These are phyloP conservation scores for Campoplex capitator DNA, from an alignment of 2,888 invertebrate species.

Conservation along the genomic window DNA sequence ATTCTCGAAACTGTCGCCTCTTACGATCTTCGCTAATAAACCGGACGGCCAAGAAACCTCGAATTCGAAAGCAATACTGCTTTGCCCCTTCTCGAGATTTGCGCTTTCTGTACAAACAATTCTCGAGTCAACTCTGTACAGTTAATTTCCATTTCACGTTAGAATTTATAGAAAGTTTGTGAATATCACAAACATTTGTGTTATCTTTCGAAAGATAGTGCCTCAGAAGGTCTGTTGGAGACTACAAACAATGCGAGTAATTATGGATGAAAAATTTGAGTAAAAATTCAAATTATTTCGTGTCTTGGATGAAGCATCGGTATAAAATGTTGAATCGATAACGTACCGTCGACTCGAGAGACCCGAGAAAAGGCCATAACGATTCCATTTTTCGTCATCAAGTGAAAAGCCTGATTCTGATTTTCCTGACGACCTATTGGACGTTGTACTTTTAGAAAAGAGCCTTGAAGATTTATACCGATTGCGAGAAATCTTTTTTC, in stretches of 20 bases:
- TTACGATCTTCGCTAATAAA: constrained; percentile 74
- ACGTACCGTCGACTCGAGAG: constrained; percentile 33
- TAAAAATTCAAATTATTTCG: not conserved
- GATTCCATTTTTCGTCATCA: constrained; percentile 74
- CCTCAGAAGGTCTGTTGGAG: not conserved
- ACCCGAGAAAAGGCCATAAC: constrained; percentile 75
- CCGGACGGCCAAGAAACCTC: constrained; percentile 78
- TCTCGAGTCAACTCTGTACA: not conserved
- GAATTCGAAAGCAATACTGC: constrained; percentile 69
- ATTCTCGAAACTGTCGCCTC: constrained; percentile 71
- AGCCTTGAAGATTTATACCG: constrained; percentile 69
- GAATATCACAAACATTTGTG: not conserved
- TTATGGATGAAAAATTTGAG: not conserved
- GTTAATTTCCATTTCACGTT: not conserved
- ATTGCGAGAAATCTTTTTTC: constrained; percentile 70
- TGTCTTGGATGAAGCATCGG: not conserved
- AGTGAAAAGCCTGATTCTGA: constrained; percentile 74
- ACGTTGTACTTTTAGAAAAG: constrained; percentile 72
- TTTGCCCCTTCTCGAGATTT: not conserved
- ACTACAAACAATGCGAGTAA: not conserved
- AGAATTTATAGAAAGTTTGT: not conserved
- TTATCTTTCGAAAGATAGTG: not conserved
- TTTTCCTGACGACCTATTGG: constrained; percentile 42
- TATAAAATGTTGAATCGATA: not conserved
- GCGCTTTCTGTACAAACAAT: constrained; percentile 13